Percentiles rank a stretch among this genome's conserved stretches.
phyloP scores from a whole-genome alignment of 2,797 vertebrate genomes.

The Oreochromis grahami region DNA sequence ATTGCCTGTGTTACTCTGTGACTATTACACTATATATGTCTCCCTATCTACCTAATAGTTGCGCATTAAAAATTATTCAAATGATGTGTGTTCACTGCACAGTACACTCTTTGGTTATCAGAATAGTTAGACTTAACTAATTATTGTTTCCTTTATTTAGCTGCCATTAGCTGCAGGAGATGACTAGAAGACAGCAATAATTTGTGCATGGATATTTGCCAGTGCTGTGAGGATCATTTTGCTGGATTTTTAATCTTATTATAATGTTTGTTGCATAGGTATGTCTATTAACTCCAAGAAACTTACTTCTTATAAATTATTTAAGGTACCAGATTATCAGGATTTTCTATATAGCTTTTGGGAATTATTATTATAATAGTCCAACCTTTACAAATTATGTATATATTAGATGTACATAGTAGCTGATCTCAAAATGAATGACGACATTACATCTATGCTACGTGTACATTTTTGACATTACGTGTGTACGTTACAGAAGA shows the following conservation, averaged over 20 bases:
- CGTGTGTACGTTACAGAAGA: neutral
- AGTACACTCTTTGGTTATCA: neutral
- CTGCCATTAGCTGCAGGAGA: neutral
- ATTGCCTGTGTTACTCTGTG: neutral
- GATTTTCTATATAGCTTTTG: neutral
- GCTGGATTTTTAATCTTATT: neutral
- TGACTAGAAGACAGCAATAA: neutral
- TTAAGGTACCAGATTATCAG: neutral
- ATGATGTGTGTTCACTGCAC: neutral
- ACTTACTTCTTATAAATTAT: rapidly evolving
- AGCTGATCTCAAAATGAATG: neutral
- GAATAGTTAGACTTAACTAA: neutral
- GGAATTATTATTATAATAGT: neutral
- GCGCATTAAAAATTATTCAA: neutral
- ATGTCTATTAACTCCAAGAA: neutral
- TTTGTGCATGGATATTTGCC: neutral
- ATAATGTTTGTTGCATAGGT: too few relatives aligned
- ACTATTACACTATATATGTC: neutral
- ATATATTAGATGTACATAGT: neutral
- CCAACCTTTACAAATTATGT: neutral
- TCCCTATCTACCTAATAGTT: neutral
- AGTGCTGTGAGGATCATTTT: neutral
- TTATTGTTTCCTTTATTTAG: neutral
- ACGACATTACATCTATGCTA: rapidly evolving
- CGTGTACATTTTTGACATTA: rapidly evolving